Evolutionary conservation across 2,888 invertebrate species (phyloP).

Genomic region (Melanostoma scalare): DNA sequence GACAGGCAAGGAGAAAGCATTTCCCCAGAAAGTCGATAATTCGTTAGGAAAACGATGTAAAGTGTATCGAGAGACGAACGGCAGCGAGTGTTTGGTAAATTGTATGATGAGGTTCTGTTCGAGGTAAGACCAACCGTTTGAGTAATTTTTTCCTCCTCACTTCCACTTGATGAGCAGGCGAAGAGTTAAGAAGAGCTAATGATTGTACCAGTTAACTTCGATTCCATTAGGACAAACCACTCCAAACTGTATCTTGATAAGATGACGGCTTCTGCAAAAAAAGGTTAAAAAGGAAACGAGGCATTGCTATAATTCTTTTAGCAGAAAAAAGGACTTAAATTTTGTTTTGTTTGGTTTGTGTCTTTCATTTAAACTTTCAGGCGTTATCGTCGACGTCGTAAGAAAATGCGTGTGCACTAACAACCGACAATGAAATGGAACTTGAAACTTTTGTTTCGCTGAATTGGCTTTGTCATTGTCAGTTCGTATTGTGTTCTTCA

Average conservation of each 20-base stretch:
- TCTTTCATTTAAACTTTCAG: too few relatives aligned
- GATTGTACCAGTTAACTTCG: constrained; percentile 37
- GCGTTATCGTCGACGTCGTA: too few relatives aligned
- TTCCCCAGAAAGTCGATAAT: constrained; percentile 35
- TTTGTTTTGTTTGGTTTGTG: not conserved
- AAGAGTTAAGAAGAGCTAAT: constrained; percentile 22
- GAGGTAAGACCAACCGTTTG: not conserved
- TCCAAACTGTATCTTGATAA: constrained; percentile 24
- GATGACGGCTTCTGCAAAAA: constrained; percentile 4
- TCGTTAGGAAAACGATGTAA: constrained; percentile 32
- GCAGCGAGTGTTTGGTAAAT: not conserved
- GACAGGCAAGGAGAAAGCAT: not conserved
- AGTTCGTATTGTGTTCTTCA: too few relatives aligned
- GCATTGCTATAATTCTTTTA: not conserved
- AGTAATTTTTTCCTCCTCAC: not conserved
- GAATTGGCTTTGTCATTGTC: too few relatives aligned
- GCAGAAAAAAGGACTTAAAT: not conserved
- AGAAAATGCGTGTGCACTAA: too few relatives aligned
- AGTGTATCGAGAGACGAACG: not conserved
- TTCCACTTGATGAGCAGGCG: not conserved
- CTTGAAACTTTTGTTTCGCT: too few relatives aligned
- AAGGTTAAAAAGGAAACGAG: not conserved
- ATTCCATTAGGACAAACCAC: constrained; percentile 46
- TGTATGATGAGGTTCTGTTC: not conserved
- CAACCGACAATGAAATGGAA: too few relatives aligned